Conservation (phyloP, 2,113 vertebrate genomes). For the Podarcis cretensis region DNA sequence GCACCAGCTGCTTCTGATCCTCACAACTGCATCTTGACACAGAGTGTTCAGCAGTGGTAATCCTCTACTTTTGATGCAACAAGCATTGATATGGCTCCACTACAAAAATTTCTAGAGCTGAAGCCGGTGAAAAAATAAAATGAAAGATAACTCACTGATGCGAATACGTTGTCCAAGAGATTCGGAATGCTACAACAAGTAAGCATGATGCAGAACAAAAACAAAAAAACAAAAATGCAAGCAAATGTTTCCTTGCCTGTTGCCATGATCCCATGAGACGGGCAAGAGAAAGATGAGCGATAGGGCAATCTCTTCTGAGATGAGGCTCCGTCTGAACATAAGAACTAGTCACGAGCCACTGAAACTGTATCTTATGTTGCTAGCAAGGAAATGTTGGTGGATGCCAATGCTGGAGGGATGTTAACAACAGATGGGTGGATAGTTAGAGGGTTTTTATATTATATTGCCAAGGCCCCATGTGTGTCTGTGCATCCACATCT, state of each 20-base stretch:
- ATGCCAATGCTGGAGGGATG: no score
- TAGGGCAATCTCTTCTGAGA: neutral
- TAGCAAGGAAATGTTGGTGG: neutral
- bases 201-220: slow-evolving; percentile 31
- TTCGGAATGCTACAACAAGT: slow-evolving; percentile 40
- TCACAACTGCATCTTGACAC: slow-evolving; percentile 21
- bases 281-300: neutral
- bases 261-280: neutral
- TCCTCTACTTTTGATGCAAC: slow-evolving; percentile 22
- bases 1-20: slow-evolving; percentile 23
- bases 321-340: neutral
- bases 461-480: neutral
- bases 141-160: neutral
- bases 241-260: slow-evolving; percentile 47
- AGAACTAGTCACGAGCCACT: neutral
- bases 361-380: neutral
- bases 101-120: neutral
- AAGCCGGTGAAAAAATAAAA: neutral
- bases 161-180: slow-evolving; percentile 21
- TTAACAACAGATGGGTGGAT: no score
- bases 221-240: slow-evolving; percentile 40
- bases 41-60: slow-evolving; percentile 11
- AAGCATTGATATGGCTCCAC: neutral
- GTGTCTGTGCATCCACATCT: neutral
- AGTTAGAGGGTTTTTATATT: neutral